These are phyloP conservation scores for Malurus leucopterus DNA, from an alignment of 2,797 vertebrate genomes.

Conservation along the genomic window DNA sequence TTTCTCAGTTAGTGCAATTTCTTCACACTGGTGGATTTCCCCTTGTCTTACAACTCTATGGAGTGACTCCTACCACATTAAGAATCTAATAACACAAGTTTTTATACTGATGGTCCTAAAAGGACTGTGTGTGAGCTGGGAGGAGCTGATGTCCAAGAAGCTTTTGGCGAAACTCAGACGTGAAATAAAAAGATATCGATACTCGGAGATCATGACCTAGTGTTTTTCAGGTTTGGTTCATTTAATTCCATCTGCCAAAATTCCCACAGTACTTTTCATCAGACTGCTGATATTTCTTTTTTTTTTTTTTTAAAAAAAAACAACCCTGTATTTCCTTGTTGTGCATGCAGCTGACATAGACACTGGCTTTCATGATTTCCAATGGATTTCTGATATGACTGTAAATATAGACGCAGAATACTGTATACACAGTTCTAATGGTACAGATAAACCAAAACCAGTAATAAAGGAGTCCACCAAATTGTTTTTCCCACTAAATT, in stretches of 20 bases:
- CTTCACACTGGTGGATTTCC: background rate
- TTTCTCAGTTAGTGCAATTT: background rate
- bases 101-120: background rate
- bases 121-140: background rate
- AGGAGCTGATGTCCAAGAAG: background rate
- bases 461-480: background rate
- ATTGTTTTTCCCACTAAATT: background rate
- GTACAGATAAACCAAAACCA: background rate
- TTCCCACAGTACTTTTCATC: background rate
- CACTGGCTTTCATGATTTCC: background rate
- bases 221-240: background rate
- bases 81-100: conserved; percentile 4
- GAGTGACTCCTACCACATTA: background rate
- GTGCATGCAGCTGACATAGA: background rate
- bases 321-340: background rate
- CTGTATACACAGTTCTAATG: background rate
- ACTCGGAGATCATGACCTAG: background rate
- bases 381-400: background rate
- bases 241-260: conserved; percentile 15
- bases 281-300: background rate
- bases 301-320: background rate
- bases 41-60: background rate
- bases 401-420: background rate
- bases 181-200: background rate
- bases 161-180: background rate